Evolutionary conservation across 2,888 invertebrate species (phyloP).

Genomic region (Conistra vaccinii): DNA sequence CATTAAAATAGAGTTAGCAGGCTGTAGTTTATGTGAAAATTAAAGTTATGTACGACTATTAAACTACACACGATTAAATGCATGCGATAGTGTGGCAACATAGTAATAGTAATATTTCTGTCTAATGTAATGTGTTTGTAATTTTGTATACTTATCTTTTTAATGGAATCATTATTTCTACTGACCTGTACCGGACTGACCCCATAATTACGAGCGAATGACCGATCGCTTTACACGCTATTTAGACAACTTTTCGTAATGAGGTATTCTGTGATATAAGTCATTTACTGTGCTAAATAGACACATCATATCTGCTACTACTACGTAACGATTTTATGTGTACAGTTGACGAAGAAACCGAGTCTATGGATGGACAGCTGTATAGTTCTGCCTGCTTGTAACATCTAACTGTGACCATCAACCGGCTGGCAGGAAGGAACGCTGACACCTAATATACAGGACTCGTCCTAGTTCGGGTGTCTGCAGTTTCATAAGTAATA

Average conservation of each 20-base stretch:
- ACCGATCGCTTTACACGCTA: slow-evolving; percentile 22
- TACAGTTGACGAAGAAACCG: slow-evolving; percentile 1
- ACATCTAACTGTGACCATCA: background rate
- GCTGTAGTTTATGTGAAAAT: slow-evolving; percentile 52
- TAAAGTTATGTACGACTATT: slow-evolving; percentile 47
- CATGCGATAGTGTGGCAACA: slow-evolving; percentile 48
- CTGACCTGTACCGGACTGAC: slow-evolving; percentile 32
- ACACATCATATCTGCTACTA: background rate
- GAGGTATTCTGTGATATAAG: background rate
- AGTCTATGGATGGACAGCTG: background rate
- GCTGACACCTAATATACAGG: too few relatives aligned
- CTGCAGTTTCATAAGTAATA: too few relatives aligned
- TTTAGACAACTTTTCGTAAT: slow-evolving; percentile 24
- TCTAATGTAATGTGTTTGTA: slow-evolving; percentile 37
- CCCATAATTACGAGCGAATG: slow-evolving; percentile 15
- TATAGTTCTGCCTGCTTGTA: background rate
- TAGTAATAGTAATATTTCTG: slow-evolving; percentile 22
- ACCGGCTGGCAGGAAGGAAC: too few relatives aligned
- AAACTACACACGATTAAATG: slow-evolving; percentile 47
- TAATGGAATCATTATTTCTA: slow-evolving; percentile 50
- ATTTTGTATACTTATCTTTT: slow-evolving; percentile 48
- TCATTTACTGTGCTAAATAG: slow-evolving; percentile 21
- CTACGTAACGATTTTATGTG: background rate
- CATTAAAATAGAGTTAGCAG: slow-evolving; percentile 44
- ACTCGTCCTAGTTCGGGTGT: too few relatives aligned